Percentiles rank a stretch among this genome's conserved stretches.
These are phyloP conservation scores for Ectemnius cavifrons DNA, from an alignment of 2,888 invertebrate genomes.

Conservation along the genomic window DNA sequence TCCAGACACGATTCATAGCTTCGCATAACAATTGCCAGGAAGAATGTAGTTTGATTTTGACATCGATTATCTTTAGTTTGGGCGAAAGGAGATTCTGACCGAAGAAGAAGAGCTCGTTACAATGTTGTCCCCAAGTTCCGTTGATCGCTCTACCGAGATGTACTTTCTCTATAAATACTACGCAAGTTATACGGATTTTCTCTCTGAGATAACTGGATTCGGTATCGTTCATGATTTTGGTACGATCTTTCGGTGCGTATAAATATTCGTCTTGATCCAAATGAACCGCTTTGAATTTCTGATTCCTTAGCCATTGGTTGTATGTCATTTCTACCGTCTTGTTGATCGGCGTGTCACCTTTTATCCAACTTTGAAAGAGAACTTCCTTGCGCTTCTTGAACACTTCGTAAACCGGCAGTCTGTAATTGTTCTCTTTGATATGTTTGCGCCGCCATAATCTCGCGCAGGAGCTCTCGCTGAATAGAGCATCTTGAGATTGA, in stretches of 20 bases:
- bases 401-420: constrained; percentile 12
- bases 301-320: constrained; percentile 64
- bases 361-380: constrained; percentile 38
- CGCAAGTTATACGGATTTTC: constrained; percentile 77
- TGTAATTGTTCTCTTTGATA: neutral
- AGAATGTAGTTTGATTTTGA: constrained; percentile 69
- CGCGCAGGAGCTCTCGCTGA: neutral
- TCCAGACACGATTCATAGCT: constrained; percentile 73
- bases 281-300: constrained; percentile 47
- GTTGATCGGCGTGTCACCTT: neutral
- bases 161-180: constrained; percentile 77
- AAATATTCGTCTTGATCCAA: constrained; percentile 59
- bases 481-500: constrained; percentile 19
- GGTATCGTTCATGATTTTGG: neutral
- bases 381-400: constrained; percentile 10
- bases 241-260: constrained; percentile 49
- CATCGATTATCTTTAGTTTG: constrained; percentile 63
- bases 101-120: constrained; percentile 74
- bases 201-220: constrained; percentile 71
- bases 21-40: constrained; percentile 79
- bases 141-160: constrained; percentile 76
- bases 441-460: neutral
- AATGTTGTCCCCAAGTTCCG: constrained; percentile 77
- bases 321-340: constrained; percentile 49
- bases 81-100: constrained; percentile 61